Conservation (phyloP, 2,797 vertebrate genomes). For the Xyrichtys novacula region DNA sequence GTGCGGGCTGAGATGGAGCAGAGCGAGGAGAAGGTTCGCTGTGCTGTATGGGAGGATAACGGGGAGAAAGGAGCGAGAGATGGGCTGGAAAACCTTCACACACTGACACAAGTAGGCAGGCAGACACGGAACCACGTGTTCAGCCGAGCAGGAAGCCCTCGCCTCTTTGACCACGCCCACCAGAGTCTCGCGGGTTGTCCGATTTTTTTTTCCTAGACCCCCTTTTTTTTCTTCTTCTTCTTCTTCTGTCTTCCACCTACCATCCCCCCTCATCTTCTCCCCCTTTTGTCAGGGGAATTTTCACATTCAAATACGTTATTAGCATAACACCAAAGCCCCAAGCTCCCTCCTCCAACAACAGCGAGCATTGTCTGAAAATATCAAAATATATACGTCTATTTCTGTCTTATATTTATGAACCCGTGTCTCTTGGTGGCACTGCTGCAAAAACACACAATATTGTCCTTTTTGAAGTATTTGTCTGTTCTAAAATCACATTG, state of each 20-base stretch:
- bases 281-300: conserved; percentile 72
- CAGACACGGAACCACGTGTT: conserved; percentile 86
- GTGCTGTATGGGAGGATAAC: conserved; percentile 28
- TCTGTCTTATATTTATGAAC: conserved; percentile 21
- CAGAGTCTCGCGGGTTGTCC: conserved; percentile 60
- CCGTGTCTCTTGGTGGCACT: not conserved
- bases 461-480: not conserved
- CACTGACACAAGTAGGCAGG: conserved; percentile 66
- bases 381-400: conserved; percentile 26
- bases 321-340: conserved; percentile 71
- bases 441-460: not conserved
- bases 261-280: conserved; percentile 50
- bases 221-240: not conserved
- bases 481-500: too few relatives aligned
- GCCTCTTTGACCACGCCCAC: conserved; percentile 76
- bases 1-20: conserved; percentile 30
- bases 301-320: conserved; percentile 72
- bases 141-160: conserved; percentile 79
- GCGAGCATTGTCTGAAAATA: conserved; percentile 18
- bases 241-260: conserved; percentile 8
- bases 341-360: conserved; percentile 33
- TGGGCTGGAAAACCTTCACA: conserved; percentile 61
- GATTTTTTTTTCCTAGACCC: conserved; percentile 26
- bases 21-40: conserved; percentile 30
- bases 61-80: conserved; percentile 36